These are phyloP conservation scores for Cichladusa arquata DNA, from an alignment of 2,113 vertebrate genomes.

Conservation along the genomic window DNA sequence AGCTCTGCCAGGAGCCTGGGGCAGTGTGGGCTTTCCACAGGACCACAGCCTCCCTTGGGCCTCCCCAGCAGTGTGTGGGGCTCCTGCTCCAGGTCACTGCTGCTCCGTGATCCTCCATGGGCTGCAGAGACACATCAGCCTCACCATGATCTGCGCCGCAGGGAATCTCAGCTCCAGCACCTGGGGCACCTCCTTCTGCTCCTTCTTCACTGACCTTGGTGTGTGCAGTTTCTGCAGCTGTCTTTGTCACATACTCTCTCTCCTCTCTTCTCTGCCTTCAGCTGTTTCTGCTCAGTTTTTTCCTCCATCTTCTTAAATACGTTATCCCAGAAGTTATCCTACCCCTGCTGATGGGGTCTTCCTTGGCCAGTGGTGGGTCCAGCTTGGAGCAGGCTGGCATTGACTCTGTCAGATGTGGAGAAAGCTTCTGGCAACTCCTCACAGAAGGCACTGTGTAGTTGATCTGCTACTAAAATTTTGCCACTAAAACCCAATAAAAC, in stretches of 20 bases:
- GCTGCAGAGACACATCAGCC: neutral
- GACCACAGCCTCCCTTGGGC: neutral
- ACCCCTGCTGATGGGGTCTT: fast-evolving
- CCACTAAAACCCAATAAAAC: neutral
- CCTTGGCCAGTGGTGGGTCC: neutral
- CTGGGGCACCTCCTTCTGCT: neutral
- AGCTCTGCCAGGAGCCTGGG: neutral
- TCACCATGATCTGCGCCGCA: too few relatives aligned
- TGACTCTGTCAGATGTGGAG: neutral
- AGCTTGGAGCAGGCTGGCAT: neutral
- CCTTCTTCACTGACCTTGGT: neutral
- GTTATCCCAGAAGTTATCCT: neutral
- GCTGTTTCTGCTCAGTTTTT: neutral
- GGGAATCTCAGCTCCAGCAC: neutral
- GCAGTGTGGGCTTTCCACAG: too few relatives aligned
- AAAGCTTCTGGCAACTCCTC: neutral
- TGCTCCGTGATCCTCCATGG: fast-evolving
- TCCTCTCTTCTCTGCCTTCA: neutral
- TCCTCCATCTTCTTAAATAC: neutral
- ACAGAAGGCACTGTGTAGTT: neutral
- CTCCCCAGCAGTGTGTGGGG: neutral
- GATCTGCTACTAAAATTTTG: neutral
- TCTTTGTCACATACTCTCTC: neutral
- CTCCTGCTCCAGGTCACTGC: neutral
- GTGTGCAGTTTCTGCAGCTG: neutral